Percentiles rank a stretch among this genome's conserved stretches.
Evolutionary conservation across 2,113 vertebrate genomes (phyloP).

Genomic region (Epinephelus moara): DNA sequence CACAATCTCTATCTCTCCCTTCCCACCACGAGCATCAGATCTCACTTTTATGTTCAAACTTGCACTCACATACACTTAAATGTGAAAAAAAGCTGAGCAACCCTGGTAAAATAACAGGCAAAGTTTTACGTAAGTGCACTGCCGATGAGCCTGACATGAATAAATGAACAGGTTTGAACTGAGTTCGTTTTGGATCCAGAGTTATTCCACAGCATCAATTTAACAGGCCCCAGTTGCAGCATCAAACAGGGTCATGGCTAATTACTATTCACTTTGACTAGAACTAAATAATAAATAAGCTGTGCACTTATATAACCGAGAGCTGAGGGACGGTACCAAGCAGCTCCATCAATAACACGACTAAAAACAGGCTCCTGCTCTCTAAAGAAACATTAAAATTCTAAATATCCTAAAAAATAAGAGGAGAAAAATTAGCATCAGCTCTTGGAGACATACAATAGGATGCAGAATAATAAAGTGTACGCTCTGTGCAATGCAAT

Average conservation of each 20-base stretch:
- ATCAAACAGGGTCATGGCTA: slow-evolving; percentile 75
- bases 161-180: slow-evolving; percentile 74
- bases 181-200: slow-evolving; percentile 65
- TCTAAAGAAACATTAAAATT: slow-evolving; percentile 26
- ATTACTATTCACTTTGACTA: slow-evolving; percentile 76
- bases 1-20: slow-evolving; percentile 3
- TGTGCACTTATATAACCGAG: slow-evolving; percentile 67
- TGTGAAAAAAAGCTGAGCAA: neutral
- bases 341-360: slow-evolving; percentile 30
- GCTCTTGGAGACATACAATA: slow-evolving; percentile 10
- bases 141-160: slow-evolving; percentile 67
- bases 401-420: slow-evolving; percentile 4
- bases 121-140: slow-evolving; percentile 42
- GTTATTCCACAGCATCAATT: slow-evolving; percentile 70
- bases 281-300: slow-evolving; percentile 76
- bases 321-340: slow-evolving; percentile 21
- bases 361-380: slow-evolving; percentile 33
- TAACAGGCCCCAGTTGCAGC: slow-evolving; percentile 74
- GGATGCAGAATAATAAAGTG: slow-evolving; percentile 20
- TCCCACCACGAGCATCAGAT: neutral
- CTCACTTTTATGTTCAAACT: neutral
- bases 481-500: slow-evolving; percentile 3
- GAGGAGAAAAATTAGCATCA: neutral
- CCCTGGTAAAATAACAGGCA: slow-evolving; percentile 20
- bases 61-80: neutral